Conservation (phyloP, 2,113 vertebrate species). For the Austrofundulus limnaeus region DNA sequence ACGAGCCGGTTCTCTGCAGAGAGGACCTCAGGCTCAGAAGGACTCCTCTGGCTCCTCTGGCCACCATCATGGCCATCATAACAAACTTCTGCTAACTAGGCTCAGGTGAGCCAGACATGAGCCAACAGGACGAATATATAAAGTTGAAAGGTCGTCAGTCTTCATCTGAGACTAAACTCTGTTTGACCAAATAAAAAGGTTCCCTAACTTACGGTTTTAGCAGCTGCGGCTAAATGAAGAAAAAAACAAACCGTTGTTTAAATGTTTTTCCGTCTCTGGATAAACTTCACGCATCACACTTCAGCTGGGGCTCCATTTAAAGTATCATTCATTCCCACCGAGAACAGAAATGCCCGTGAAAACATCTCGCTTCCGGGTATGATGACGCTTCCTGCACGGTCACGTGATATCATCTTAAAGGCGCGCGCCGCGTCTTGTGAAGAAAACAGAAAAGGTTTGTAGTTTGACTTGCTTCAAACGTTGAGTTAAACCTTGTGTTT, state of each 20-base stretch:
- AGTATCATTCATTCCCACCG: background rate
- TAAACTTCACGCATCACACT: background rate
- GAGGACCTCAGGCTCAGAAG: conserved; percentile 56
- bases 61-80: conserved; percentile 34
- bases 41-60: conserved; percentile 44
- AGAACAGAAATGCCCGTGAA: background rate
- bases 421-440: background rate
- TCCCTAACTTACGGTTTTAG: background rate
- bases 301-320: background rate
- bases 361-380: conserved; percentile 42
- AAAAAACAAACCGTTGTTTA: background rate
- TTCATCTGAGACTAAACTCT: too few relatives aligned
- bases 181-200: background rate
- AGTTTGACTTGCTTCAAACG: too few relatives aligned
- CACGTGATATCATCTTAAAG: conserved; percentile 52
- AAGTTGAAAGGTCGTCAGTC: too few relatives aligned
- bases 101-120: too few relatives aligned
- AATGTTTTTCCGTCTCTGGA: background rate
- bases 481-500: too few relatives aligned
- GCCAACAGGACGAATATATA: background rate
- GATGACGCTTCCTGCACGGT: background rate
- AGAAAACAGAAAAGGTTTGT: background rate
- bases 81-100: background rate
- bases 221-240: too few relatives aligned
- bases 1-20: conserved; percentile 45